These are phyloP conservation scores for Hoplostethus mediterraneus DNA, from an alignment of 2,797 vertebrate species.

Conservation along the genomic window DNA sequence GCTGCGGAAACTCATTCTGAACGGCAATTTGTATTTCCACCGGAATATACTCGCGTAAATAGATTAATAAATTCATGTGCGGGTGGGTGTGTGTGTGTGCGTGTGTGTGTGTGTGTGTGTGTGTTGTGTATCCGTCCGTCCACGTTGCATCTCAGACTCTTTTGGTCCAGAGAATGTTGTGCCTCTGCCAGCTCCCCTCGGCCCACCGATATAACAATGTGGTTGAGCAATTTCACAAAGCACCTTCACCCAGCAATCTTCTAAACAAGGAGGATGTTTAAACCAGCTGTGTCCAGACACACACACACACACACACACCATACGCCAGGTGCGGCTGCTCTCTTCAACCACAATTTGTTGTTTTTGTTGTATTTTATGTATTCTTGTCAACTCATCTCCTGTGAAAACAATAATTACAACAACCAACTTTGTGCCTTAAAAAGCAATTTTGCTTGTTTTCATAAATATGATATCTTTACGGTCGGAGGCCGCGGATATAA, in stretches of 20 bases:
- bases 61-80: slow-evolving; percentile 39
- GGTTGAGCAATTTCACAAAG: slow-evolving; percentile 11
- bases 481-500: neutral
- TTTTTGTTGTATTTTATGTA: neutral
- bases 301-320: slow-evolving; percentile 5
- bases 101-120: neutral
- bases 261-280: slow-evolving; percentile 17
- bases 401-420: neutral
- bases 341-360: neutral
- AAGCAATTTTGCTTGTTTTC: neutral
- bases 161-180: slow-evolving; percentile 25
- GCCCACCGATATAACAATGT: neutral
- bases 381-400: neutral
- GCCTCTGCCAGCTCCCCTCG: neutral
- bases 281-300: neutral
- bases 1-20: slow-evolving; percentile 55
- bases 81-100: neutral
- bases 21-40: slow-evolving; percentile 50
- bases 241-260: slow-evolving; percentile 27
- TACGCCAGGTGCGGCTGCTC: slow-evolving; percentile 3
- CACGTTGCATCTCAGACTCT: neutral
- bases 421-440: neutral
- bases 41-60: slow-evolving; percentile 39
- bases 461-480: neutral
- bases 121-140: neutral